Conservation (phyloP, 2,797 vertebrate species). For the Phataginus tricuspis region DNA sequence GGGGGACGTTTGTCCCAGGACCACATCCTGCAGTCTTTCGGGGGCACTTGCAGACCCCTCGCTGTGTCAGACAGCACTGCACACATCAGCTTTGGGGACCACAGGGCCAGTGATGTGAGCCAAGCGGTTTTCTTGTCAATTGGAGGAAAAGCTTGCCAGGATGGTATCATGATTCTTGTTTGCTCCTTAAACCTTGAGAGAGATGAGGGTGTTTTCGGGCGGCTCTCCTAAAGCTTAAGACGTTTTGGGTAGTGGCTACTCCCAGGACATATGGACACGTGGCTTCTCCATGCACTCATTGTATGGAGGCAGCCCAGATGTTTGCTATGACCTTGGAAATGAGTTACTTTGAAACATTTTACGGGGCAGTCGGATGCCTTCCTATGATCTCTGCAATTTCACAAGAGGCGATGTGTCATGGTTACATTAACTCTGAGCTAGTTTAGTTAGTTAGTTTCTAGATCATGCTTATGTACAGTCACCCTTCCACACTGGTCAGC, state of each 20-base stretch:
- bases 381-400: background rate
- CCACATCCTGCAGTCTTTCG: background rate
- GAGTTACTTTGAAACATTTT: background rate
- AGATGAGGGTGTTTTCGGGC: background rate
- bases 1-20: background rate
- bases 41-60: background rate
- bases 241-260: rapidly evolving
- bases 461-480: background rate
- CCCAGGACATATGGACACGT: background rate
- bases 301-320: rapidly evolving
- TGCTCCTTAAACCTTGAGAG: background rate
- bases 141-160: background rate
- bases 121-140: background rate
- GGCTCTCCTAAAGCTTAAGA: background rate
- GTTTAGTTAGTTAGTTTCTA: background rate
- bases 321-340: background rate
- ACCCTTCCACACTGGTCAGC: background rate
- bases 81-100: background rate
- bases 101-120: background rate
- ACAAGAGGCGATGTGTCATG: background rate
- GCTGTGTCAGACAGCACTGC: background rate
- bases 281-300: background rate
- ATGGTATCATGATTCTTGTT: background rate
- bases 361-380: background rate
- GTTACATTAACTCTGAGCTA: background rate